Percentiles rank a stretch among this genome's conserved stretches.
Conservation (phyloP, 2,113 vertebrate genomes). For the Amblyornis subalaris region DNA sequence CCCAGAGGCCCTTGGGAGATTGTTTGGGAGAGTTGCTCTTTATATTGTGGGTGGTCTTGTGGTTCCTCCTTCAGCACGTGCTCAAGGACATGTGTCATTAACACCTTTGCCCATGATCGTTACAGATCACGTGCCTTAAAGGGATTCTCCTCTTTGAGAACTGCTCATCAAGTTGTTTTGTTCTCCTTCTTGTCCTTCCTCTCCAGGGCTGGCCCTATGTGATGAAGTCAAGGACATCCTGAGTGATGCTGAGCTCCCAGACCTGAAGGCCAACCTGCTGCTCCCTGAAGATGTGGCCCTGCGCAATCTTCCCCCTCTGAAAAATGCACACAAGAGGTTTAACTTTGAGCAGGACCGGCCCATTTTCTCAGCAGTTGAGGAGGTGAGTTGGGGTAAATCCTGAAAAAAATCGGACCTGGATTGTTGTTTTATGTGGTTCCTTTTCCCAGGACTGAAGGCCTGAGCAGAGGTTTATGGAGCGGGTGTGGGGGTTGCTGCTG, state of each 20-base stretch:
- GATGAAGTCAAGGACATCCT: slow-evolving; percentile 80
- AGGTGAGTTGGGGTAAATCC: slow-evolving; percentile 71
- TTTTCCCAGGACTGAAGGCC: background rate
- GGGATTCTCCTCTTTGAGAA: background rate
- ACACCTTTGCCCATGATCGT: background rate
- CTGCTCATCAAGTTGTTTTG: background rate
- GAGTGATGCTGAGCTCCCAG: slow-evolving; percentile 80
- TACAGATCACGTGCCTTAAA: background rate
- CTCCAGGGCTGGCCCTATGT: slow-evolving; percentile 79
- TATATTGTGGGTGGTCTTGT: background rate
- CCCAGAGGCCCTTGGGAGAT: background rate
- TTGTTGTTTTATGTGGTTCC: background rate
- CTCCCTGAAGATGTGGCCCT: slow-evolving; percentile 91
- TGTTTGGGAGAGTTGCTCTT: background rate
- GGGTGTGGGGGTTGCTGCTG: background rate
- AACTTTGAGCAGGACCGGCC: slow-evolving; percentile 78
- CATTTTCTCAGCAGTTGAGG: slow-evolving; percentile 81
- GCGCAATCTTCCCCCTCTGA: slow-evolving; percentile 86
- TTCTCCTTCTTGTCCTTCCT: background rate
- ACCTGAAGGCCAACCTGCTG: slow-evolving; percentile 77
- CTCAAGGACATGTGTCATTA: background rate
- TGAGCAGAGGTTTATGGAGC: background rate
- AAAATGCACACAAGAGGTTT: slow-evolving; percentile 81
- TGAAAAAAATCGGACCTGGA: background rate
- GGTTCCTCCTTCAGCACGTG: background rate